A percentile compares a stretch with the other conserved stretches of the same genome.
Conservation (phyloP, 2,797 vertebrate species). For the Orestias chungarensis region DNA sequence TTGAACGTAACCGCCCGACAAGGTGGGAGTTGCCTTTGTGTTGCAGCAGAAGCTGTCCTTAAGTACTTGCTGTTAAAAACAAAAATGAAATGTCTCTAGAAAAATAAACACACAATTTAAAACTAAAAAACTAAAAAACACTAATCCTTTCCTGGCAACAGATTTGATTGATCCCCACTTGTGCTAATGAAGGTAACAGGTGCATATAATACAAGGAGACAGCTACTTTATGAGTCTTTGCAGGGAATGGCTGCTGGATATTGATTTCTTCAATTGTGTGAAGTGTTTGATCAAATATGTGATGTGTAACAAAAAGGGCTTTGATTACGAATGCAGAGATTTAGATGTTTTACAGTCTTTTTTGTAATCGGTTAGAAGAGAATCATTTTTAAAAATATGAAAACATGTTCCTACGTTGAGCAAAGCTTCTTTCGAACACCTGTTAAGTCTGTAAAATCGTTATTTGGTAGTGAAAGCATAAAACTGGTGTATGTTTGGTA, state of each 20-base stretch:
- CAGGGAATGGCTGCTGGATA: background rate
- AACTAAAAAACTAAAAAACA: background rate
- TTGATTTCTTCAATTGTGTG: slow-evolving; percentile 30
- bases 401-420: too few species aligned
- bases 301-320: background rate
- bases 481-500: too few species aligned
- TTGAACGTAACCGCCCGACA: slow-evolving; percentile 10
- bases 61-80: slow-evolving; percentile 18
- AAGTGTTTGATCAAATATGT: slow-evolving; percentile 22
- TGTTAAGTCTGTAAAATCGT: too few species aligned
- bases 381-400: too few species aligned
- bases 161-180: slow-evolving; percentile 14
- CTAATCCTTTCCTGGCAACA: slow-evolving; percentile 13
- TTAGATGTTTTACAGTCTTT: too few species aligned
- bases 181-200: slow-evolving; percentile 25
- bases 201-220: slow-evolving; percentile 22
- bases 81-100: background rate
- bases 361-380: too few species aligned
- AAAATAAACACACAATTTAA: background rate
- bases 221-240: slow-evolving; percentile 4
- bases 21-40: slow-evolving; percentile 35
- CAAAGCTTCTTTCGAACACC: too few species aligned
- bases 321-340: background rate
- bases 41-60: slow-evolving; percentile 13
- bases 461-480: too few species aligned